phyloP scores from a whole-genome alignment of 1,140 invertebrate species.

The Lepidostoma basale region DNA sequence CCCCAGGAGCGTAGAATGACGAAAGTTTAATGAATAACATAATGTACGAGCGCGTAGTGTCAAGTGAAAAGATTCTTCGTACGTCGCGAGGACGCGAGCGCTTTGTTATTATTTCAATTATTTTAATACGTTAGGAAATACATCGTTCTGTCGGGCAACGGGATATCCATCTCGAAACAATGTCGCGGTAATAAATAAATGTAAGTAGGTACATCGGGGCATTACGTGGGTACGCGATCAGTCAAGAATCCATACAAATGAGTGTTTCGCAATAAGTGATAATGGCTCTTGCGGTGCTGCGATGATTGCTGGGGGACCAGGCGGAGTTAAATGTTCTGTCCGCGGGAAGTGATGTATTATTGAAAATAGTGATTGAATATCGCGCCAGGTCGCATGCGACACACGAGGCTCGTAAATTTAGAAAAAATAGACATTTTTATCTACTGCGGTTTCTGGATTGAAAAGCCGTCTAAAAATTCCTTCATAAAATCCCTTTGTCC shows the following conservation, averaged over 20 bases:
- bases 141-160: too few relatives aligned
- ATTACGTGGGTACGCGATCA: not conserved
- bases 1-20: not conserved
- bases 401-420: constrained; percentile 12
- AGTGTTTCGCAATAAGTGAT: constrained; percentile 9
- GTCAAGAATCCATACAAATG: not conserved
- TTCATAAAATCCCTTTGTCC: constrained; percentile 14
- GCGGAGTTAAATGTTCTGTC: constrained; percentile 6
- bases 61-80: too few relatives aligned
- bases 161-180: too few relatives aligned
- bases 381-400: not conserved
- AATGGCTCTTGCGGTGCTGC: constrained; percentile 9
- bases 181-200: not conserved
- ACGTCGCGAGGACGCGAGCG: not conserved
- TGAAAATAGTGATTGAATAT: constrained; percentile 26
- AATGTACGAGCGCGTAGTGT: not conserved
- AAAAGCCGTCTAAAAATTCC: not conserved
- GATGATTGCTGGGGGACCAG: constrained; percentile 5
- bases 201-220: not conserved
- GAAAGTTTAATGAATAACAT: constrained; percentile 25
- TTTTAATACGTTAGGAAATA: not conserved
- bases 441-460: constrained; percentile 1
- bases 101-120: not conserved
- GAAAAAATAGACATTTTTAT: constrained; percentile 24
- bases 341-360: constrained; percentile 2